These are phyloP conservation scores for Criorhina ranunculi DNA, from an alignment of 2,888 invertebrate genomes.

Conservation along the genomic window DNA sequence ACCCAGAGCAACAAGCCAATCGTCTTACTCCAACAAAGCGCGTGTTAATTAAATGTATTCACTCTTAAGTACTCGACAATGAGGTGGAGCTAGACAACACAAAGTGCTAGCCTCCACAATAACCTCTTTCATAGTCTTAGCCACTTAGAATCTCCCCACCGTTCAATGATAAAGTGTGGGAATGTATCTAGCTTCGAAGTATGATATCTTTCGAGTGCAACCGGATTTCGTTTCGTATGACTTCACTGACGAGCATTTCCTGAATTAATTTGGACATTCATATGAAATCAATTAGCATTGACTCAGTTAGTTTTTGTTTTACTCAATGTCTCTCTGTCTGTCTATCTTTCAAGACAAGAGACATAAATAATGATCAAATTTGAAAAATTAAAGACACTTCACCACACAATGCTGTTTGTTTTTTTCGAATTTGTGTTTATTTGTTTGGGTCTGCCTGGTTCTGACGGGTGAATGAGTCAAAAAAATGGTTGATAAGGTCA, in stretches of 20 bases:
- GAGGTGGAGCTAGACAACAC: constrained; percentile 39
- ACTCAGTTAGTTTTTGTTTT: constrained; percentile 7
- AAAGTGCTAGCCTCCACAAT: constrained; percentile 26
- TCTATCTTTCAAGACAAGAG: too few species aligned
- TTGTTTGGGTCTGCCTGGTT: not conserved
- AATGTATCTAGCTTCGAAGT: constrained; percentile 5
- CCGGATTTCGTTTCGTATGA: constrained; percentile 18
- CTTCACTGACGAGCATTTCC: constrained; percentile 29
- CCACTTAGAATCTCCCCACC: constrained; percentile 10
- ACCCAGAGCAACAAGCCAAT: constrained; percentile 50
- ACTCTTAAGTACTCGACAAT: constrained; percentile 26
- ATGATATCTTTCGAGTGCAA: not conserved
- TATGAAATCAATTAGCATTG: constrained; percentile 28
- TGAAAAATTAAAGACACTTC: not conserved
- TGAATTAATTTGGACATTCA: constrained; percentile 21
- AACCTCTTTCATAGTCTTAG: constrained; percentile 8
- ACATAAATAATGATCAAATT: not conserved
- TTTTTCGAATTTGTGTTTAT: constrained; percentile 4
- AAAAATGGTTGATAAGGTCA: constrained; percentile 25
- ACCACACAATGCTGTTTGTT: constrained; percentile 16
- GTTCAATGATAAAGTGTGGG: not conserved
- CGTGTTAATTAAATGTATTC: constrained; percentile 64
- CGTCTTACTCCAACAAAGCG: constrained; percentile 45
- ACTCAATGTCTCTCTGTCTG: not conserved
- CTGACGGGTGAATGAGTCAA: constrained; percentile 17